Evolutionary conservation across 2,113 vertebrate species (phyloP).

Genomic region (Mastomys natalensis): DNA sequence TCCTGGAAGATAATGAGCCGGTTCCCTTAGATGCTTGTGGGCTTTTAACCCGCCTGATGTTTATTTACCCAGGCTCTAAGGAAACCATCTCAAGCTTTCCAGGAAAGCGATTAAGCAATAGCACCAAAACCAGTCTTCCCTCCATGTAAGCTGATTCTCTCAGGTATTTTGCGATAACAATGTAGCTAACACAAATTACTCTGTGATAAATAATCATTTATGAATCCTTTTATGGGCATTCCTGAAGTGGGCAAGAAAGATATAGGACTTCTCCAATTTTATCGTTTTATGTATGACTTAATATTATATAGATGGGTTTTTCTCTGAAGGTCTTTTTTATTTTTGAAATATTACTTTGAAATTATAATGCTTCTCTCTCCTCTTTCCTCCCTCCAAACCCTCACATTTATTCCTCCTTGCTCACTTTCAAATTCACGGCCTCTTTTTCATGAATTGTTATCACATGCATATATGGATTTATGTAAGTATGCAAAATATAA

Average conservation of each 20-base stretch:
- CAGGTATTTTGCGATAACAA: background rate
- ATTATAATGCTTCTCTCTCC: background rate
- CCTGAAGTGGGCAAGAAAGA: background rate
- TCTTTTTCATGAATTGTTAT: background rate
- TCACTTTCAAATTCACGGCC: background rate
- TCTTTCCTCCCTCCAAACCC: background rate
- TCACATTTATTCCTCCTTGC: background rate
- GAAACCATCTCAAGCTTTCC: slow-evolving; percentile 20
- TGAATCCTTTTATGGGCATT: background rate
- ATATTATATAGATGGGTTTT: background rate
- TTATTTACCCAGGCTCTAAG: background rate
- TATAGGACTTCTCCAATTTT: background rate
- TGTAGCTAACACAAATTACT: background rate
- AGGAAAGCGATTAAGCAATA: background rate
- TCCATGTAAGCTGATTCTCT: background rate
- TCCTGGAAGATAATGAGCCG: background rate
- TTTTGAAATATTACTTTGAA: background rate
- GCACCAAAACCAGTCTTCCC: background rate
- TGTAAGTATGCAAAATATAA: background rate
- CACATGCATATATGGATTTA: background rate
- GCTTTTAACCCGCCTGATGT: background rate
- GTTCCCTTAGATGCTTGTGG: background rate
- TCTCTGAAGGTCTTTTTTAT: background rate
- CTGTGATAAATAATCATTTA: background rate
- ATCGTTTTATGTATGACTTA: background rate